A percentile compares a stretch with the other conserved stretches of the same genome.
Conservation (phyloP, 1,140 invertebrate genomes). For the Pomacea maculata region DNA sequence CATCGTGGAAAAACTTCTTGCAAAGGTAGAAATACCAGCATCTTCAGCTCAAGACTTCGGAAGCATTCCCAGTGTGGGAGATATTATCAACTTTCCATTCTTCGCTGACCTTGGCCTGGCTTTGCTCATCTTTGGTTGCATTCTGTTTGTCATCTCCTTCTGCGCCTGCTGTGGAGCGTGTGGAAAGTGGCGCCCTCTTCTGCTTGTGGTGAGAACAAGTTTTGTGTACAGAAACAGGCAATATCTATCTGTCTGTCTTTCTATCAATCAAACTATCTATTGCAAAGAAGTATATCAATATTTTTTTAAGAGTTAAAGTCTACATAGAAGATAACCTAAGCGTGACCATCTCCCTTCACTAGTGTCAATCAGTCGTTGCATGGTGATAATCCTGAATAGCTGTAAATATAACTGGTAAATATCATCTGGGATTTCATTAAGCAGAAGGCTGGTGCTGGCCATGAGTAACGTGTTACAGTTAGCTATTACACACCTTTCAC, state of each 20-base stretch:
- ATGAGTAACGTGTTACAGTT: too few relatives aligned
- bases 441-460: too few relatives aligned
- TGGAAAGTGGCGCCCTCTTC: conserved; percentile 7
- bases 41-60: neutral
- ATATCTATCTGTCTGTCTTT: neutral
- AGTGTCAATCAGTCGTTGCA: too few relatives aligned
- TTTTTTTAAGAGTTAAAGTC: neutral
- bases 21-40: neutral
- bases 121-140: conserved; percentile 16
- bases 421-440: too few relatives aligned
- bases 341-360: too few relatives aligned
- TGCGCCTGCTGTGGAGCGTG: conserved; percentile 27
- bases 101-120: conserved; percentile 5
- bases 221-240: neutral
- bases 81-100: conserved; percentile 10
- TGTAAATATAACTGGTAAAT: too few relatives aligned
- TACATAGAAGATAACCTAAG: too few relatives aligned
- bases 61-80: neutral
- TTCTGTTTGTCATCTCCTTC: conserved; percentile 24
- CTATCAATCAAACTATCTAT: neutral
- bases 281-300: too few relatives aligned
- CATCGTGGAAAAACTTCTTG: neutral
- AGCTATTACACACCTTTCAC: too few relatives aligned
- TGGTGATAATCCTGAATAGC: too few relatives aligned
- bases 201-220: conserved; percentile 17